phyloP scores from a whole-genome alignment of 2,888 invertebrate genomes.

The Andrena dorsata region DNA sequence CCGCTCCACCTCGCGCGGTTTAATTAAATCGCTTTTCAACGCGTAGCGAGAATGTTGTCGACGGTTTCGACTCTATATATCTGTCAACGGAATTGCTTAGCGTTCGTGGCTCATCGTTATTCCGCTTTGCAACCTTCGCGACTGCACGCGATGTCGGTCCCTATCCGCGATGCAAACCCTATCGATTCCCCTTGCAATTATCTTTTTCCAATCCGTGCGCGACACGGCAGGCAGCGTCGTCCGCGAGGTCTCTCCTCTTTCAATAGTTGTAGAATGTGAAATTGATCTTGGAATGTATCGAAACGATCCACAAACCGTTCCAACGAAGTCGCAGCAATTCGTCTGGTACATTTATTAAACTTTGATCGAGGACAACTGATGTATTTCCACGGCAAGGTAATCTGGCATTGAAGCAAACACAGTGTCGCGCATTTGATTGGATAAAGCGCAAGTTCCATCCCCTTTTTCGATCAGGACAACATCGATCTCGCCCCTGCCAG shows the following conservation, averaged over 20 bases:
- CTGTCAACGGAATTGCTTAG: slow-evolving; percentile 20
- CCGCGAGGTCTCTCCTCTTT: not conserved
- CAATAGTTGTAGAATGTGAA: too few relatives aligned
- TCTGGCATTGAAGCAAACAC: not conserved
- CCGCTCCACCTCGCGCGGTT: not conserved
- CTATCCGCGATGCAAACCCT: slow-evolving; percentile 13
- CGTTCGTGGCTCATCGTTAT: not conserved
- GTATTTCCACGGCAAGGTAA: not conserved
- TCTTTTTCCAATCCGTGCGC: not conserved
- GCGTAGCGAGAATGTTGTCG: not conserved
- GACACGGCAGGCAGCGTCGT: not conserved
- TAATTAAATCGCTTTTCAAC: slow-evolving; percentile 28
- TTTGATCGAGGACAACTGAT: not conserved
- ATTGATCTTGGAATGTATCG: not conserved
- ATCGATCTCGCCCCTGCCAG: not conserved
- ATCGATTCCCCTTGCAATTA: slow-evolving; percentile 40
- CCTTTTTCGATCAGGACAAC: not conserved
- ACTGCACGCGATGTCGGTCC: slow-evolving; percentile 32
- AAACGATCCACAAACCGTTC: too few relatives aligned
- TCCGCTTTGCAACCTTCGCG: not conserved
- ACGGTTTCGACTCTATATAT: not conserved
- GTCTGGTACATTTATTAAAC: too few relatives aligned
- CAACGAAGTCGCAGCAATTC: too few relatives aligned
- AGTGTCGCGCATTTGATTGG: not conserved
- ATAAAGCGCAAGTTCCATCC: slow-evolving; percentile 9